Evolutionary conservation across 2,888 invertebrate genomes (phyloP), one percentile per base, ranked within the genome.

Genomic region (Pinctada fucata): DNA sequence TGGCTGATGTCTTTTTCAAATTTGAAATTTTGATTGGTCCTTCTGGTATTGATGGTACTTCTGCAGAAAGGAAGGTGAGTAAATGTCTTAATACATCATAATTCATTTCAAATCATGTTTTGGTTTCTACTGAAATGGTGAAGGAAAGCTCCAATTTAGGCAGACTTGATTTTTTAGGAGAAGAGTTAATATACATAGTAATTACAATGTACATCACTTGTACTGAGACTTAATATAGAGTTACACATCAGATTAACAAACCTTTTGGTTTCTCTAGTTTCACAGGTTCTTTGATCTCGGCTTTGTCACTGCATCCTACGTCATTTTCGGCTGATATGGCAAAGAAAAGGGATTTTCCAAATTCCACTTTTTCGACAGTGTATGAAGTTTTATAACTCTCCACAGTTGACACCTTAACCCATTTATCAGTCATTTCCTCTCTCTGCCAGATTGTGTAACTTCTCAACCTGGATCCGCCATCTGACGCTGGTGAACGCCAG

Each of bases 261-360:
- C 91, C 85, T 68, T 86, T 85, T 74, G 89, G 90, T 78, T 86
- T 88, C 50, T 86, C 84, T 68, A 89, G 83, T n/a, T 78, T 81
- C 45, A 89, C 82, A 16, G 88, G 79, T 68, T 89, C 88, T 50
- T 85, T 81, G 2, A 87, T 87, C 71, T 83, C 85, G 49, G 81
- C 83, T 74, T 81, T 86, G 16, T 88, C 86, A 50, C 91, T 87
- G 47, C 85, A 84, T 8, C 90, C 91, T 67, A 88, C 85, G 16
- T 90, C 89, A 83, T 93, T 93, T 78, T 91, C 91, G n/a, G 93
- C 92, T 6, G 86, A 84, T 4, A 93, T 92, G 74, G 90, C 89
- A 84, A 93, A 90, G 75, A 89, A 82, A 83, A 91, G 92, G 47
- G 91, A 85, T 74, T 86, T 87, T 65, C 91, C 91, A 72, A 86